phyloP scores from a whole-genome alignment of 92 coral and sea anemone species.

The Isaurus tuberculatus region DNA sequence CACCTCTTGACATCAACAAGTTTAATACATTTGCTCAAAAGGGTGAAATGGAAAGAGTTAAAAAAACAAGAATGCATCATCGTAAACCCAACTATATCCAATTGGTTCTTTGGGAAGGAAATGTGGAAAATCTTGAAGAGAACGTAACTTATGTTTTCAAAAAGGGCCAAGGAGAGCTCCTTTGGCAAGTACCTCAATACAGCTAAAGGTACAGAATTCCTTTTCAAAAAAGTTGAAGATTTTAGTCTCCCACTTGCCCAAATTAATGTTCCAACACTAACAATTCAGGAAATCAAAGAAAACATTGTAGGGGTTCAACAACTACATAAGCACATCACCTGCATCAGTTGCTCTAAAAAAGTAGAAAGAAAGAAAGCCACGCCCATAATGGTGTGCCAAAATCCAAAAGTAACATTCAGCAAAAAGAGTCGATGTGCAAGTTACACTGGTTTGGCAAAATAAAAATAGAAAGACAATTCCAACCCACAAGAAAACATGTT shows the following conservation, averaged over 20 bases:
- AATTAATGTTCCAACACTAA: slow-evolving; percentile 2
- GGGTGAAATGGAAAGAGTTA: background rate
- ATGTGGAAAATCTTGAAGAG: background rate
- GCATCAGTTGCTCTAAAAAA: slow-evolving; percentile 27
- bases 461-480: background rate
- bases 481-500: slow-evolving; percentile 5
- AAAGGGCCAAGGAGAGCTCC: background rate
- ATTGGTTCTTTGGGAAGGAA: slow-evolving; percentile 6
- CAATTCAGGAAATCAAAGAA: background rate
- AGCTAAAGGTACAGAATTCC: slow-evolving; percentile 23
- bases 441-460: slow-evolving; percentile 25
- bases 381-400: slow-evolving; percentile 23
- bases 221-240: background rate
- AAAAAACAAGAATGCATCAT: slow-evolving; percentile 1
- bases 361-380: slow-evolving; percentile 13
- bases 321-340: slow-evolving; percentile 15
- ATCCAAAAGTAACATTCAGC: slow-evolving; percentile 18
- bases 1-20: background rate
- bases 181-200: slow-evolving; percentile 31
- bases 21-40: background rate
- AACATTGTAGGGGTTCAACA: slow-evolving; percentile 27
- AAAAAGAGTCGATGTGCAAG: slow-evolving; percentile 2
- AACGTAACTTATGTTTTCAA: slow-evolving; percentile 6
- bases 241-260: slow-evolving; percentile 4
- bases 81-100: background rate